Base-by-base conservation (phyloP, 2,888 invertebrate species). In the Campoplex capitator region DNA sequence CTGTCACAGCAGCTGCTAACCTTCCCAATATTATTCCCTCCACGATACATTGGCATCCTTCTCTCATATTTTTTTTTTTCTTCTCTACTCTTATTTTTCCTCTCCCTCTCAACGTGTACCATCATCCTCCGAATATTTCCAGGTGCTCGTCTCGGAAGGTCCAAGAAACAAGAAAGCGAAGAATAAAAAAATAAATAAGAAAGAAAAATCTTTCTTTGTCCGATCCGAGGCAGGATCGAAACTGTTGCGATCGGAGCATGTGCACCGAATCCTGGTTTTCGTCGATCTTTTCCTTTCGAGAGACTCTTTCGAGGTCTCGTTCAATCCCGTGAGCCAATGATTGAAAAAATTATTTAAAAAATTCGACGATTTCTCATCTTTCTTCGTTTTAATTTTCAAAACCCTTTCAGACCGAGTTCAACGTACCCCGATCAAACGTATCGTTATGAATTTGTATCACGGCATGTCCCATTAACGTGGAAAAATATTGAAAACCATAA, bases 1-100 rank as follows among this genome's bases (percentile, higher is more conserved):
- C 93, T 93, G 93, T 92, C 90, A 91, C 90, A 90, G 92, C 93
- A 93, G 93, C 93, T 93, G 93, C 92, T 91, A 70, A 86, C 75
- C 89, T 91, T 91, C 92, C 91, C 92, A 87, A 88, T 88, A 84
- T 81, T 84, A 83, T 88, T 86, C 76, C 75, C 82, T 84, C 65
- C 70, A 51, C 73, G 51, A 58, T 54, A 45, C 54, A 56, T 38
- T 11, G 28, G 38, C 42, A 23, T 74, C 56, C 38, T 62, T 56
- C 86, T 67, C 82, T 74, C 62, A 77, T 74, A 23, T 73, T 54
- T 70, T 73, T 48, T 70, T 70, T 77, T 54, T 75, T 82, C 23
- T 23, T 23, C 23, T 23, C 23, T 83, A 45, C 74, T 80, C 35
- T 32, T 54, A 32, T 65, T 23, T 28, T 16, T 71, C 68, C 58